phyloP scores from a whole-genome alignment of 2,797 vertebrate genomes.

The Poliocrania exsul region DNA sequence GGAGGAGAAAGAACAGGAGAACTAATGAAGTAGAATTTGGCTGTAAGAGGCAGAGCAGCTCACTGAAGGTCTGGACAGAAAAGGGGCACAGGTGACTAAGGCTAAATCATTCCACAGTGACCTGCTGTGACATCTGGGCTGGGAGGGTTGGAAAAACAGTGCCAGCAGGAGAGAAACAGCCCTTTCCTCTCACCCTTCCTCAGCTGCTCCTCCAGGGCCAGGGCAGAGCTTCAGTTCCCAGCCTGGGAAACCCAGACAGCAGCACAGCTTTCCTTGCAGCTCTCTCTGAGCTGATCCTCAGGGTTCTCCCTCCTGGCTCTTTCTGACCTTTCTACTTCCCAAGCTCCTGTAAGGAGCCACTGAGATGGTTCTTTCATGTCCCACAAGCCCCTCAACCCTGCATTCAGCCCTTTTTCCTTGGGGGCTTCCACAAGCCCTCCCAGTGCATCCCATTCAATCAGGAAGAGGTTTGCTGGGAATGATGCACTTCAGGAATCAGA shows the following conservation, averaged over 20 bases:
- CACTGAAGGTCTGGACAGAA: not conserved
- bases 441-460: fast-evolving
- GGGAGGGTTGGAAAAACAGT: not conserved
- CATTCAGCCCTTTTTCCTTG: no score
- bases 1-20: not conserved
- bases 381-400: not conserved
- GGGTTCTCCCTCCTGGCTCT: not conserved
- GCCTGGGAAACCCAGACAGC: fast-evolving
- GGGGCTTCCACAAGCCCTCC: fast-evolving
- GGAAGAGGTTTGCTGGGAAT: not conserved
- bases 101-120: not conserved
- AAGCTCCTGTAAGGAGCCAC: not conserved
- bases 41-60: not conserved
- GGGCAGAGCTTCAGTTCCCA: not conserved
- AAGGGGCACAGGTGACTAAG: not conserved
- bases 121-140: not conserved
- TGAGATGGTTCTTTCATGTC: not conserved
- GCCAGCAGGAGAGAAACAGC: fast-evolving
- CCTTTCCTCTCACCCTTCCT: not conserved
- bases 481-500: fast-evolving
- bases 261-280: not conserved
- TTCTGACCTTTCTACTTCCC: not conserved
- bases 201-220: not conserved
- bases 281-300: fast-evolving
- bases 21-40: not conserved